Conservation (phyloP, 2,113 vertebrate genomes). For the Dipodomys merriami region DNA sequence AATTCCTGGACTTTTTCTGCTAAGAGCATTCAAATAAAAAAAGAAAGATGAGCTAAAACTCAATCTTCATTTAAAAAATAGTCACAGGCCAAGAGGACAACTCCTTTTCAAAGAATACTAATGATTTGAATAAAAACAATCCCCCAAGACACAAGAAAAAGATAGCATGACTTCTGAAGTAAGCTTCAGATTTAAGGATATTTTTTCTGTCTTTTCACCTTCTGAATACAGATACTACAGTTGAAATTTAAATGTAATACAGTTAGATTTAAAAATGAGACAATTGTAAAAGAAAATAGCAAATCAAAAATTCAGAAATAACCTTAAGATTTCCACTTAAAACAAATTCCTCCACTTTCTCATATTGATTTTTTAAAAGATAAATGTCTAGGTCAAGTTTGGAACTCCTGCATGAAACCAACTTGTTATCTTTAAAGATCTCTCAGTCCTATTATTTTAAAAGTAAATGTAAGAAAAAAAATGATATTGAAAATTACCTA, state of each 20-base stretch:
- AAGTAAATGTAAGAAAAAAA: constrained; percentile 37
- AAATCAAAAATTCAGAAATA: constrained; percentile 37
- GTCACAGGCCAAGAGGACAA: constrained; percentile 50
- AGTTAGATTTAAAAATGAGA: constrained; percentile 51
- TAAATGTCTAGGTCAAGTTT: constrained; percentile 45
- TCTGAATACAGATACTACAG: not conserved
- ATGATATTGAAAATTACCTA: constrained; percentile 28
- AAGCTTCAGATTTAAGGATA: constrained; percentile 39
- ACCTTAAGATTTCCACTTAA: constrained; percentile 54
- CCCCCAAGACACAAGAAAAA: constrained; percentile 4
- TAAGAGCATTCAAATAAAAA: constrained; percentile 44
- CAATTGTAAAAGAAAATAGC: constrained; percentile 7
- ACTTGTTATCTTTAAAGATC: constrained; percentile 35
- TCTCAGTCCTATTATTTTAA: constrained; percentile 24
- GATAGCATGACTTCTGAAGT: not conserved
- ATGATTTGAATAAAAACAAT: constrained; percentile 55
- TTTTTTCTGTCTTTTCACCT: not conserved
- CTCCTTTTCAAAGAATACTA: constrained; percentile 57
- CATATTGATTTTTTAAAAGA: constrained; percentile 34
- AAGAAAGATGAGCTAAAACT: constrained; percentile 47
- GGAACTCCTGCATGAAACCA: constrained; percentile 43
- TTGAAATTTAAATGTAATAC: constrained; percentile 39
- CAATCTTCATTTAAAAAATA: constrained; percentile 54
- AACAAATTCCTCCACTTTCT: constrained; percentile 23
- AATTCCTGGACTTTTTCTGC: not conserved